phyloP scores from a whole-genome alignment of 2,888 invertebrate species.

The Conistra vaccinii region DNA sequence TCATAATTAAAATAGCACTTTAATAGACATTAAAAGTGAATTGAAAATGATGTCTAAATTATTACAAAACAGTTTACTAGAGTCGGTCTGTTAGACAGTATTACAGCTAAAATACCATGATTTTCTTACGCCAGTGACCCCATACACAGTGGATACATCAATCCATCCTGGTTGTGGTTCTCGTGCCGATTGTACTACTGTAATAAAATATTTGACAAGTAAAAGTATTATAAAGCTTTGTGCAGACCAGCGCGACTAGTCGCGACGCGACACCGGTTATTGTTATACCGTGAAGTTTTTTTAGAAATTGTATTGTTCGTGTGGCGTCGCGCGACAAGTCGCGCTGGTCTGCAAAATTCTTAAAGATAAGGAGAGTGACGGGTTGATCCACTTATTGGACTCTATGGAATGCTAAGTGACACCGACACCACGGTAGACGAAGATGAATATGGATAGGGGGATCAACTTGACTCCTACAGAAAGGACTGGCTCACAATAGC shows the following conservation, averaged over 20 bases:
- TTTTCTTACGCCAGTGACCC: constrained; percentile 30
- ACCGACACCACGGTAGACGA: background rate
- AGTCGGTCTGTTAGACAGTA: too few species aligned
- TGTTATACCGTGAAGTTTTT: too few species aligned
- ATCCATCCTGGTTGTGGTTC: constrained; percentile 37
- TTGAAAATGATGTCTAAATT: too few species aligned
- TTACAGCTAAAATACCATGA: background rate
- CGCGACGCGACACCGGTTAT: too few species aligned
- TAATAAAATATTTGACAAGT: background rate
- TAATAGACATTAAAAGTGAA: too few species aligned
- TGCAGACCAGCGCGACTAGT: too few species aligned
- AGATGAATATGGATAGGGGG: background rate
- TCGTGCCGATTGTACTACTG: constrained; percentile 6
- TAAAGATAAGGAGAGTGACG: background rate
- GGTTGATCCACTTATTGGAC: background rate
- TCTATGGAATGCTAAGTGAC: background rate
- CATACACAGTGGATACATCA: constrained; percentile 17
- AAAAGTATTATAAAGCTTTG: background rate
- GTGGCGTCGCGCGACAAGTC: too few species aligned
- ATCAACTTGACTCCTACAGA: background rate
- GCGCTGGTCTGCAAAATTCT: too few species aligned
- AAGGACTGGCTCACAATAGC: background rate
- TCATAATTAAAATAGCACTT: too few species aligned
- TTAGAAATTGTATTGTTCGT: too few species aligned
- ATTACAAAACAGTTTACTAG: too few species aligned